Evolutionary conservation across 2,113 vertebrate genomes (phyloP).

Genomic region (Phrynocephalus versicolor): DNA sequence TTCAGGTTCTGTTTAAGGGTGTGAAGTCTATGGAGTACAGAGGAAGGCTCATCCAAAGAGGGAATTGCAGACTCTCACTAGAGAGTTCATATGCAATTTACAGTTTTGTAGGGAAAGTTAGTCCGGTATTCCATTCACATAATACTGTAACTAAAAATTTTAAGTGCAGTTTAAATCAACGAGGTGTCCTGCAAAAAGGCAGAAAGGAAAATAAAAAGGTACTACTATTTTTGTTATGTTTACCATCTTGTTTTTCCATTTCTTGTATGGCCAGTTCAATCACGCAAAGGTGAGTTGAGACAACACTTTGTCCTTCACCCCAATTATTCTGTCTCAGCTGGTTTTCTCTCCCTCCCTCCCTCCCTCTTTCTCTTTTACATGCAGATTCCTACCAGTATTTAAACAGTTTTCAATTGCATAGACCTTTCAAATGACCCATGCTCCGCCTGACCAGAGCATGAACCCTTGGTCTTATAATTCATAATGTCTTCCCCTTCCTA

Average conservation of each 20-base stretch:
- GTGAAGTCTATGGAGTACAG: no score
- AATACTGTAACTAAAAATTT: not conserved
- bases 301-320: not conserved
- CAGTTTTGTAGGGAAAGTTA: no score
- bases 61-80: no score
- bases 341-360: not conserved
- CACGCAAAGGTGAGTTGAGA: not conserved
- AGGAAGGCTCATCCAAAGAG: no score
- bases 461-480: conserved; percentile 47
- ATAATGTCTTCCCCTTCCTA: conserved; percentile 26
- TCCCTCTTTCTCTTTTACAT: not conserved
- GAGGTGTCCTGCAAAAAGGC: not conserved
- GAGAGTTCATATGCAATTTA: no score
- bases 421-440: conserved; percentile 34
- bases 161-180: not conserved
- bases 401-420: conserved; percentile 10
- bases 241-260: not conserved
- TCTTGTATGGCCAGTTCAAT: not conserved
- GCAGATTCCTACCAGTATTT: conserved; percentile 16
- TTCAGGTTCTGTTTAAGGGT: no score
- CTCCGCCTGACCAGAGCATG: conserved; percentile 44
- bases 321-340: not conserved
- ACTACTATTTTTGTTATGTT: not conserved
- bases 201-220: not conserved
- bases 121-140: not conserved